Evolutionary conservation across 2,888 invertebrate genomes (phyloP).

Genomic region (Lymantria dispar): DNA sequence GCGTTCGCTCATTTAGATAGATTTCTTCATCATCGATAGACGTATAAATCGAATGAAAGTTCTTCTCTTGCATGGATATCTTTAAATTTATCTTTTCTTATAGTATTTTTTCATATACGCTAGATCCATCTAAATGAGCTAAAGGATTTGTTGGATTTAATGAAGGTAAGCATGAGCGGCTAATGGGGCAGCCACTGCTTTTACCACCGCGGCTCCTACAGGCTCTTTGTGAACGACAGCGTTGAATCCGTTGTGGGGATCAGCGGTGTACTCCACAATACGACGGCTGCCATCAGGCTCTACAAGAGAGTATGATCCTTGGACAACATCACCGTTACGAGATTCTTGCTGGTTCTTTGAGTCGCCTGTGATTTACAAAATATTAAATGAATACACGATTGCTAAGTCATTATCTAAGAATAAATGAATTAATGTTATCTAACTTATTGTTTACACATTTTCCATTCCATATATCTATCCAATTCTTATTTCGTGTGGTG

Average conservation of each 20-base stretch:
- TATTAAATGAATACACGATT: background rate
- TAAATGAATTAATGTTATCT: too few relatives aligned
- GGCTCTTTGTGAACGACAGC: slow-evolving; percentile 86
- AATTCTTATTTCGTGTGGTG: too few relatives aligned
- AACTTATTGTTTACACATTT: too few relatives aligned
- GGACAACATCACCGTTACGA: slow-evolving; percentile 84
- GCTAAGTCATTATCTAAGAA: background rate
- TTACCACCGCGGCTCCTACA: slow-evolving; percentile 66
- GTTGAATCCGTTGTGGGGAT: slow-evolving; percentile 86
- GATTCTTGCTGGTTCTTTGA: slow-evolving; percentile 77
- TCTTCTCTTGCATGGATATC: too few relatives aligned
- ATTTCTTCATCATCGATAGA: slow-evolving; percentile 16
- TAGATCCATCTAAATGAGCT: slow-evolving; percentile 30
- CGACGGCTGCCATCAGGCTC: slow-evolving; percentile 85
- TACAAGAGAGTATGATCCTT: slow-evolving; percentile 84
- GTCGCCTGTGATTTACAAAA: slow-evolving; percentile 50
- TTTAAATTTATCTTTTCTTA: background rate
- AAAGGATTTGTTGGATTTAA: slow-evolving; percentile 39
- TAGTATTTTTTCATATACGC: background rate
- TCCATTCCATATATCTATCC: too few relatives aligned
- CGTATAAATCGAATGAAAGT: background rate
- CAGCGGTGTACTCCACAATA: slow-evolving; percentile 85
- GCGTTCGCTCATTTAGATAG: slow-evolving; percentile 34
- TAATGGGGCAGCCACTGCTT: slow-evolving; percentile 60
- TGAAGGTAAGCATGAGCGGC: slow-evolving; percentile 55